Evolutionary conservation across 2,797 vertebrate genomes (phyloP).

Genomic region (Gymnothorax javanicus): DNA sequence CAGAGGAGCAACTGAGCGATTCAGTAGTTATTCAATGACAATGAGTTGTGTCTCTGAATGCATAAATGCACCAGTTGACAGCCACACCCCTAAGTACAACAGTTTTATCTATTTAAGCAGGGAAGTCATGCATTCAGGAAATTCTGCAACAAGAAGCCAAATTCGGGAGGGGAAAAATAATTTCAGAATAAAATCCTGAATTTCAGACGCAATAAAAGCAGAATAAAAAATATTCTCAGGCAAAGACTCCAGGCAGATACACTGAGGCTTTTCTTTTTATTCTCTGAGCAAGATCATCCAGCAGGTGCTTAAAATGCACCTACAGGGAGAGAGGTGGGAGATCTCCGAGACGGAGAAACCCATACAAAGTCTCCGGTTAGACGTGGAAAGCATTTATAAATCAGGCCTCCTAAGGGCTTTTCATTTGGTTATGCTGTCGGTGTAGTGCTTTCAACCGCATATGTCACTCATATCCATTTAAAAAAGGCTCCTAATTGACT

Average conservation of each 20-base stretch:
- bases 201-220: neutral
- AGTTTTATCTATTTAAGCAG: neutral
- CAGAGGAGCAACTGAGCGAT: neutral
- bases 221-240: neutral
- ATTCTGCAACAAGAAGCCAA: neutral
- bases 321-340: neutral
- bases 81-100: neutral
- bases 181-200: neutral
- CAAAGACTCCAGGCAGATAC: neutral
- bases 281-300: slow-evolving; percentile 6
- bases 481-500: neutral
- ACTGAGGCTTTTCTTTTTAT: neutral
- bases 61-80: neutral
- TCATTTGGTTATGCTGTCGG: neutral
- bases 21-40: neutral
- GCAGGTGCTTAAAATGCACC: neutral
- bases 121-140: neutral
- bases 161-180: neutral
- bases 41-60: neutral
- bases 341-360: neutral
- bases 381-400: slow-evolving; percentile 10
- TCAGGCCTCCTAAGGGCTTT: neutral
- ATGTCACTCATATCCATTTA: neutral
- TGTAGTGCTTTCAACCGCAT: neutral
- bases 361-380: neutral